Conservation (phyloP, 2,888 invertebrate species). For the Heliconius ethilla region DNA sequence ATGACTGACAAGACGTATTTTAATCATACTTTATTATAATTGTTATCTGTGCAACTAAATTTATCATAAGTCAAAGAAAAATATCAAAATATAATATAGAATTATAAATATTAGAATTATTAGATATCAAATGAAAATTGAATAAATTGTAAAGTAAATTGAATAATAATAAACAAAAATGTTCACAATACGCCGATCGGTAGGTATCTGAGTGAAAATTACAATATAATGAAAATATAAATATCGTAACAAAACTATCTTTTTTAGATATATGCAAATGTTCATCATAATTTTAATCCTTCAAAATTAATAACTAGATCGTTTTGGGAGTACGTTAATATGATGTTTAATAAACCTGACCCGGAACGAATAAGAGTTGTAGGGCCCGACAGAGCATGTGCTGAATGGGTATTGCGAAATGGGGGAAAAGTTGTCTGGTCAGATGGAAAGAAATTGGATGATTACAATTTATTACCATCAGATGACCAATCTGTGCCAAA, state of each 20-base stretch:
- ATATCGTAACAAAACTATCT: not conserved
- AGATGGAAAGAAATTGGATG: conserved; percentile 77
- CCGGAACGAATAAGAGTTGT: conserved; percentile 84
- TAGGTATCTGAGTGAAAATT: conserved; percentile 8
- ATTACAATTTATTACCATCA: conserved; percentile 89
- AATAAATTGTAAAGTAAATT: not conserved
- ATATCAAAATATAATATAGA: not conserved
- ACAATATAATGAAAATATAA: not conserved
- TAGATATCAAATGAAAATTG: not conserved
- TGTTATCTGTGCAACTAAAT: not conserved
- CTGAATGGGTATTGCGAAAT: conserved; percentile 97
- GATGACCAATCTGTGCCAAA: conserved; percentile 76
- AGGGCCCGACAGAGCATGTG: conserved; percentile 95
- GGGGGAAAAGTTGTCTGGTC: conserved; percentile 91
- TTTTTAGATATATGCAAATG: conserved; percentile 34
- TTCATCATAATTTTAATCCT: conserved; percentile 24
- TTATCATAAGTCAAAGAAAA: not conserved
- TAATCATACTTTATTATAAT: not conserved
- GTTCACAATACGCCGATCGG: conserved; percentile 22
- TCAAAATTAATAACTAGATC: conserved; percentile 50
- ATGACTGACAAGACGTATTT: no score
- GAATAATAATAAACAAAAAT: not conserved
- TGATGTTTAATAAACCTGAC: conserved; percentile 87
- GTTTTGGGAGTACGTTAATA: conserved; percentile 81
- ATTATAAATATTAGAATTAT: not conserved